Conservation (phyloP, 2,113 vertebrate species). For the Ameiurus melas region DNA sequence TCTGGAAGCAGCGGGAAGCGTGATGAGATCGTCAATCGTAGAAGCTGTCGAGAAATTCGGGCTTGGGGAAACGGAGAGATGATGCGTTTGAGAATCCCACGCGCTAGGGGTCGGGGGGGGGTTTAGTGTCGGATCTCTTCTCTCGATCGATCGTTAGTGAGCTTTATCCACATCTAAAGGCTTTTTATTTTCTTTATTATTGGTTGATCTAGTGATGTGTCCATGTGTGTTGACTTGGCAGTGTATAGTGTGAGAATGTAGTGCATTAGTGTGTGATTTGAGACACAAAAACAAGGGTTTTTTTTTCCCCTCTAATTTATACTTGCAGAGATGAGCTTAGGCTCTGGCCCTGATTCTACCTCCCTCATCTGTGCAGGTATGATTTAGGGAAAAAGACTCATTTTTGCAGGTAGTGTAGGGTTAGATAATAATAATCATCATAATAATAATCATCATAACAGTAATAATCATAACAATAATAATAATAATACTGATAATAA, state of each 20-base stretch:
- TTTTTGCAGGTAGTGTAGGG: too few relatives aligned
- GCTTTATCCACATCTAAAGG: background rate
- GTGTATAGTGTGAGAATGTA: background rate
- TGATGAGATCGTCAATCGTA: background rate
- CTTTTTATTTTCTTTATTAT: background rate
- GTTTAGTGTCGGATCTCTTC: background rate
- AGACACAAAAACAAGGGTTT: background rate
- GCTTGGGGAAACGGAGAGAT: background rate
- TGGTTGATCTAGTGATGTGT: background rate
- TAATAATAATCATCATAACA: too few relatives aligned
- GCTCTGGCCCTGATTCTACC: background rate
- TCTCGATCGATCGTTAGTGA: background rate
- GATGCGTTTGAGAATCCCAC: background rate
- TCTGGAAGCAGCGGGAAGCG: background rate
- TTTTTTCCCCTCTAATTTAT: background rate
- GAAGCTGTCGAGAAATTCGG: background rate
- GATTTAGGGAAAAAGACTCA: too few relatives aligned
- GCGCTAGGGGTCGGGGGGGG: background rate
- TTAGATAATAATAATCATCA: too few relatives aligned
- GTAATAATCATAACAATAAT: too few relatives aligned
- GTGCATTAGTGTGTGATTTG: background rate
- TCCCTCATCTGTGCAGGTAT: background rate
- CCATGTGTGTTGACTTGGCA: background rate
- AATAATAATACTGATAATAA: background rate
- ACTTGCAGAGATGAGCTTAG: background rate